phyloP scores from a whole-genome alignment of 1,140 invertebrate genomes.

The Caenorhabditis tropicalis region DNA sequence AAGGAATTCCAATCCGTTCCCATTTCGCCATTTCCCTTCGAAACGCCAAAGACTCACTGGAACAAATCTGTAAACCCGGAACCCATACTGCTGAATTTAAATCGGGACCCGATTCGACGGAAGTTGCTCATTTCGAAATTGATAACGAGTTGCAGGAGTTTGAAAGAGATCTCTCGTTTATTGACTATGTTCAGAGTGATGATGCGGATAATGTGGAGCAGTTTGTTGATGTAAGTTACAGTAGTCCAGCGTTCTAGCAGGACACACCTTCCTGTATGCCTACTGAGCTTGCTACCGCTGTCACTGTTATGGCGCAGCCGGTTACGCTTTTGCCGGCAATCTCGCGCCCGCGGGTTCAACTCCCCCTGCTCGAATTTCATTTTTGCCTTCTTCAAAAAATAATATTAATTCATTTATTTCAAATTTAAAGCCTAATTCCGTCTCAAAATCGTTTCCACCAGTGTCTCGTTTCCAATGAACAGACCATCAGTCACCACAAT shows the following conservation, averaged over 20 bases:
- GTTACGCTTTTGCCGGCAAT: no score
- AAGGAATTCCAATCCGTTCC: constrained; percentile 68
- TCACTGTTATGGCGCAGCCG: no score
- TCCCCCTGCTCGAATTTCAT: no score
- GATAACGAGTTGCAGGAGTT: constrained; percentile 69
- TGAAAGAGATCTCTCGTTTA: constrained; percentile 67
- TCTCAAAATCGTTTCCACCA: constrained; percentile 10
- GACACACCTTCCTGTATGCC: no score
- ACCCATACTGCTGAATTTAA: constrained; percentile 59
- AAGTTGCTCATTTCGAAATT: constrained; percentile 65
- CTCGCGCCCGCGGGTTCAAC: no score
- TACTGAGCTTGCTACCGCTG: no score
- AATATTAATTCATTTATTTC: neutral
- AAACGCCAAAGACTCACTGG: constrained; percentile 68
- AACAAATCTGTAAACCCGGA: constrained; percentile 60
- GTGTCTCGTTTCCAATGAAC: neutral
- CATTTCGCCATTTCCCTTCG: constrained; percentile 68
- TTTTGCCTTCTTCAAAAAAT: no score
- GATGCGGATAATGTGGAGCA: constrained; percentile 70
- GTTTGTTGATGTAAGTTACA: constrained; percentile 63
- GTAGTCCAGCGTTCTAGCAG: no score
- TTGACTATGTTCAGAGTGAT: constrained; percentile 70
- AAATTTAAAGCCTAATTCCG: neutral
- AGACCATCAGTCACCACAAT: neutral
- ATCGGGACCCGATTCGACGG: constrained; percentile 48